phyloP scores from a whole-genome alignment of 2,888 invertebrate species.

The Drosophila antonietae region DNA sequence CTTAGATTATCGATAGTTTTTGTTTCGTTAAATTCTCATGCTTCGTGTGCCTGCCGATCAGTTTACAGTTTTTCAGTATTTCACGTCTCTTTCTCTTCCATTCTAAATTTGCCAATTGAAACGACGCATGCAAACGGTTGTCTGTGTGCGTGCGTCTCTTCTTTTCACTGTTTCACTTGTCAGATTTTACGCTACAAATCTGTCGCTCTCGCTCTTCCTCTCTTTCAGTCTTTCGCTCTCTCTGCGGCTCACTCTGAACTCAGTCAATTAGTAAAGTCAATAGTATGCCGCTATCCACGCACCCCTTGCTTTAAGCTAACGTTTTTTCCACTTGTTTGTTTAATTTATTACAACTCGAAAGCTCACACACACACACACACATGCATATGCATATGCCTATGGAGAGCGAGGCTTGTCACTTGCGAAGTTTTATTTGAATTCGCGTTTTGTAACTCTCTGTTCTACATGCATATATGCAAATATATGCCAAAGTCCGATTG shows the following conservation, averaged over 20 bases:
- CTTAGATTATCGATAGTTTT: neutral
- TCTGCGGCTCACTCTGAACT: constrained; percentile 7
- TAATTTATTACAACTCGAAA: constrained; percentile 69
- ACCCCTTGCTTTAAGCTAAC: constrained; percentile 8
- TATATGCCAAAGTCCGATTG: constrained; percentile 46
- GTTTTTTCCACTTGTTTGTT: constrained; percentile 63
- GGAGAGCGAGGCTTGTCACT: constrained; percentile 30
- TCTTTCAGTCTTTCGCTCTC: neutral
- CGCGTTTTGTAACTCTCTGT: constrained; percentile 13
- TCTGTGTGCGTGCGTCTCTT: constrained; percentile 2
- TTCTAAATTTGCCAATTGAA: constrained; percentile 36
- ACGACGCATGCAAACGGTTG: constrained; percentile 18
- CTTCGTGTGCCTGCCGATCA: constrained; percentile 1
- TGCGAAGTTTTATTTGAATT: constrained; percentile 50
- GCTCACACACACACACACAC: constrained; percentile 42
- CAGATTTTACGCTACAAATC: constrained; percentile 24
- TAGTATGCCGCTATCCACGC: constrained; percentile 45
- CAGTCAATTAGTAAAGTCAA: constrained; percentile 77
- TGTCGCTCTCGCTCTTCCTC: neutral
- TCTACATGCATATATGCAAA: constrained; percentile 25
- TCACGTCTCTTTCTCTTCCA: neutral
- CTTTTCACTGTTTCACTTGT: constrained; percentile 17
- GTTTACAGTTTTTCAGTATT: constrained; percentile 4
- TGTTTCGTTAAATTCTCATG: neutral
- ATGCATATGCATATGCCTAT: constrained; percentile 20